These are phyloP conservation scores for Phrynocephalus versicolor DNA, from an alignment of 2,113 vertebrate species.

Conservation along the genomic window DNA sequence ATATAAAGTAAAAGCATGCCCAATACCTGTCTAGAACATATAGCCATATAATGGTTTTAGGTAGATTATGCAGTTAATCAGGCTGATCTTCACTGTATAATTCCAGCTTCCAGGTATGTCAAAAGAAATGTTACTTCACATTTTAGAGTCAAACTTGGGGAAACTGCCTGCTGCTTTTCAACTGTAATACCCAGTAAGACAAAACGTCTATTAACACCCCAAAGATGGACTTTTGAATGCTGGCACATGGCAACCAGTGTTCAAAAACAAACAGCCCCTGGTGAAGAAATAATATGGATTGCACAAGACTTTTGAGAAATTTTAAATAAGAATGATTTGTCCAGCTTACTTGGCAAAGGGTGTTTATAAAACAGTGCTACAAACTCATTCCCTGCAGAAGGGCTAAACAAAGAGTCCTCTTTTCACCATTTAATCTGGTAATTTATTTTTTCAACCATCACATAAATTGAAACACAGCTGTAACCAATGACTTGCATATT, in stretches of 20 bases:
- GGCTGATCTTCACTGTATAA: not conserved
- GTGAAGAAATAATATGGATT: conserved; percentile 76
- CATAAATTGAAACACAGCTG: conserved; percentile 96
- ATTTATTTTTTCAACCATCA: conserved; percentile 98
- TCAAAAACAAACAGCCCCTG: conserved; percentile 72
- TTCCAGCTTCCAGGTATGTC: conserved; percentile 44
- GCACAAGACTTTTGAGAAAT: conserved; percentile 74
- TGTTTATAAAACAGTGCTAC: conserved; percentile 82
- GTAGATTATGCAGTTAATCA: conserved; percentile 38
- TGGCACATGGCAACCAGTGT: conserved; percentile 66
- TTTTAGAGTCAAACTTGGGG: conserved; percentile 57
- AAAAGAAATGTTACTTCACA: conserved; percentile 66
- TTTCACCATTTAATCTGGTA: conserved; percentile 88
- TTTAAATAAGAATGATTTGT: conserved; percentile 81
- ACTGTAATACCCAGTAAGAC: conserved; percentile 58
- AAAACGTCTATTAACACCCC: conserved; percentile 60
- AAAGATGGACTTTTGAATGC: conserved; percentile 69
- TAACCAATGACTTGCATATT: conserved; percentile 92
- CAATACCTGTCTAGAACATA: conserved; percentile 58
- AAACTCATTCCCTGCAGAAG: conserved; percentile 81
- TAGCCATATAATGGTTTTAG: conserved; percentile 60
- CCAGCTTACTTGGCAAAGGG: conserved; percentile 79
- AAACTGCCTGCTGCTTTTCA: conserved; percentile 65
- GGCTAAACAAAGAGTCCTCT: conserved; percentile 84
- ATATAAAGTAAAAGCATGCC: conserved; percentile 53